Evolutionary conservation across 2,888 invertebrate genomes (phyloP).

Genomic region (Scaeva pyrastri): DNA sequence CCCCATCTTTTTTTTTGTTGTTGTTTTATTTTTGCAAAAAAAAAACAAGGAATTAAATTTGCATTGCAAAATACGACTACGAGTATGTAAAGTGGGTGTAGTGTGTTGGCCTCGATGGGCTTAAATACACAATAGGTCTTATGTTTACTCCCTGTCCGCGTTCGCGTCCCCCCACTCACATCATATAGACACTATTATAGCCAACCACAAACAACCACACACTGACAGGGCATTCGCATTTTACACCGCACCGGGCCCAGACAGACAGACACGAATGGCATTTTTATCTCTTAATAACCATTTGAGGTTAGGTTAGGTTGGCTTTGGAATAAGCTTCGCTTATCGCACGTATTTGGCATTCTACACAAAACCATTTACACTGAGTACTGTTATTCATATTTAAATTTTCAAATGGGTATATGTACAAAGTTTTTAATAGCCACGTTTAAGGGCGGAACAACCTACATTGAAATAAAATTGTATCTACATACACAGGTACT

Average conservation of each 20-base stretch:
- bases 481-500: too few relatives aligned
- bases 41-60: constrained; percentile 60
- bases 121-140: constrained; percentile 12
- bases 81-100: background rate
- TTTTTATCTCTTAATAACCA: constrained; percentile 70
- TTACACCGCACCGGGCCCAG: background rate
- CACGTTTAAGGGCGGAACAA: background rate
- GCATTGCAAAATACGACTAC: constrained; percentile 68
- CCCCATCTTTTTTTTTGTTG: background rate
- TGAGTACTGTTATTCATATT: constrained; percentile 18
- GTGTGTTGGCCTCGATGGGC: constrained; percentile 62
- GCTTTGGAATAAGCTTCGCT: constrained; percentile 62
- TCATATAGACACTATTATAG: constrained; percentile 7
- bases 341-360: constrained; percentile 66
- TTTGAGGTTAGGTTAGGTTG: constrained; percentile 63
- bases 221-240: background rate
- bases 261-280: constrained; percentile 35
- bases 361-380: constrained; percentile 9
- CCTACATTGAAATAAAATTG: background rate
- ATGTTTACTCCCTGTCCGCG: background rate
- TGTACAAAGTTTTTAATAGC: background rate
- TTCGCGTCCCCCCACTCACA: background rate
- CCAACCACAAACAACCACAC: background rate
- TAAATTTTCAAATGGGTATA: constrained; percentile 18
- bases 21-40: constrained; percentile 19